Evolutionary conservation across 2,113 vertebrate species (phyloP), one percentile per base, ranked within the genome.

Genomic region (Epinephelus fuscoguttatus): DNA sequence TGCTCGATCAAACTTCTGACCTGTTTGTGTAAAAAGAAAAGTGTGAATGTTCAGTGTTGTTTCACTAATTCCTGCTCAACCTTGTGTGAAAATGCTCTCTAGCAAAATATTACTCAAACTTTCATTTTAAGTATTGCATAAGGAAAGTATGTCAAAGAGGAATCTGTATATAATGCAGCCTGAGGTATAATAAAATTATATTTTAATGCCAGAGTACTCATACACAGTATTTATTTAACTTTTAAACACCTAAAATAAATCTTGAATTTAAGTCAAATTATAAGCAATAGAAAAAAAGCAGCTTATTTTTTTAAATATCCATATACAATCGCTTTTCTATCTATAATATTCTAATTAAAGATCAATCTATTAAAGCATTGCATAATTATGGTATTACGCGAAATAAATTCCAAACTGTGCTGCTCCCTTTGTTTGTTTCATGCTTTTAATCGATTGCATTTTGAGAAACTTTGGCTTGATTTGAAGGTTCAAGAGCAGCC

Each of bases 221-320:
- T 25, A 67, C 62, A 53, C 17, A 17, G 30, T 50, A 64, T 68
- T 72, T 30, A 55, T 61, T 79, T 53, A 7, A 60, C 1, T 21
- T 45, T 57, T 6, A 33, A 63, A 57, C 4, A 30, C 5, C 1
- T 61, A 68, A 53, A 66, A 49, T 40, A 23, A 47, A 33, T 60
- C 2, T 50, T 6, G 33, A 21, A 62, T 49, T 30, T 2, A 76
- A 66, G 21, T 77, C 30, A 59, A 59, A 81, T 59, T 45, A 64
- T 37, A 63, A 62, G 15, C 68, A 62, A 67, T 2, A 63, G 27
- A 23, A 47, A 62, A 72, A 52, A 8, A 55, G 42, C 33, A 6
- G 23, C 52, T 42, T 74, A 45, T 81, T 89, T 80, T 85, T 60
- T 2, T 14, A 70, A 78, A 81, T 45, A 69, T 18, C 33, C 33